Evolutionary conservation across 1,140 invertebrate genomes (phyloP).

Genomic region (Drosophila truncata): DNA sequence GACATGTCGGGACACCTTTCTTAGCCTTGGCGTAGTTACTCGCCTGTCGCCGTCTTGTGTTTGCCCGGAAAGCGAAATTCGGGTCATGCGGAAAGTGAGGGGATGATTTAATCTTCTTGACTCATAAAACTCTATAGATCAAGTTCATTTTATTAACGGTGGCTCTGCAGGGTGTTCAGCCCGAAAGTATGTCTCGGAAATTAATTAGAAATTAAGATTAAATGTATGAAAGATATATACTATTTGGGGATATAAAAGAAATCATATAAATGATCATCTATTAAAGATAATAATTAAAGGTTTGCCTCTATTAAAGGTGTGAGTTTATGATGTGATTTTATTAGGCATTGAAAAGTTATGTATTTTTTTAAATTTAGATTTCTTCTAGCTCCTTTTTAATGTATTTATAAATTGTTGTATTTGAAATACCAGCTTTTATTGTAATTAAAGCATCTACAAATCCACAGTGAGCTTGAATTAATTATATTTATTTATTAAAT

Average conservation of each 20-base stretch:
- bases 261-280: neutral
- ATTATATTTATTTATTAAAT: neutral
- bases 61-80: conserved; percentile 31
- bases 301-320: neutral
- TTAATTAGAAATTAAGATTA: neutral
- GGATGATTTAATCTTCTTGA: conserved; percentile 31
- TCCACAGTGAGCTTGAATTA: no score
- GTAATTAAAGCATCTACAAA: no score
- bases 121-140: conserved; percentile 29
- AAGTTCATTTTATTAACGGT: conserved; percentile 25
- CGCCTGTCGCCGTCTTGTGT: conserved; percentile 6
- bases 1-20: conserved; percentile 46
- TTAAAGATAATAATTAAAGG: neutral
- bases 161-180: neutral
- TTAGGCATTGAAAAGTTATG: neutral
- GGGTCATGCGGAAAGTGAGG: conserved; percentile 27
- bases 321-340: neutral
- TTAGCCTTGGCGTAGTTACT: conserved; percentile 42
- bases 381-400: neutral
- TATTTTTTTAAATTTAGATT: neutral
- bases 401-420: neutral
- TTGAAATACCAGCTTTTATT: no score
- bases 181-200: conserved; percentile 16
- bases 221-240: neutral
- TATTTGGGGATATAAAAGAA: neutral